Evolutionary conservation across 1,140 invertebrate genomes (phyloP).

Genomic region (Temnothorax longispinosus): DNA sequence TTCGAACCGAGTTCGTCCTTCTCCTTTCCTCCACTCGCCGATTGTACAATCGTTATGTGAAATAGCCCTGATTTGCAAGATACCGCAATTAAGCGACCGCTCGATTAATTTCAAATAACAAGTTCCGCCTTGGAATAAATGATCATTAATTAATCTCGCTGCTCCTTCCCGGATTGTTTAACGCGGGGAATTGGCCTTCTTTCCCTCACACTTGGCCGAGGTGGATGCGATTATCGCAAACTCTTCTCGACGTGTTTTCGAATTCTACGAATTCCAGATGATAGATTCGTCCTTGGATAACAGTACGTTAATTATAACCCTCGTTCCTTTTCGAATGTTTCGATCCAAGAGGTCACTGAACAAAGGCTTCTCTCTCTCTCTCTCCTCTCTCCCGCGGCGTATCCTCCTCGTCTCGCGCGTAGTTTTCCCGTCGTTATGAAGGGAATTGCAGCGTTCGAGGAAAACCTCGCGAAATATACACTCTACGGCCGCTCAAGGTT

Average conservation of each 20-base stretch:
- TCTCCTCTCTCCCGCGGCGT: background rate
- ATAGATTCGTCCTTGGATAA: background rate
- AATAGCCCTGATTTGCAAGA: slow-evolving; percentile 2
- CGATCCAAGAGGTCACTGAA: background rate
- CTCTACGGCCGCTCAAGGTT: slow-evolving; percentile 14
- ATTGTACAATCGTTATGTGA: slow-evolving; percentile 8
- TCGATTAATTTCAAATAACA: slow-evolving; percentile 8
- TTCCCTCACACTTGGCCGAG: background rate
- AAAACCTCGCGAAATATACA: background rate
- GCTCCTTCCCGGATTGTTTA: background rate
- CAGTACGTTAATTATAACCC: background rate
- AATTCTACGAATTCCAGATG: background rate
- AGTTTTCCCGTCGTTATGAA: background rate
- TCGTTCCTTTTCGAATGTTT: background rate
- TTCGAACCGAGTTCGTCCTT: slow-evolving; percentile 1
- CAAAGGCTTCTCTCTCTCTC: background rate
- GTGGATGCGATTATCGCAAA: too few species aligned
- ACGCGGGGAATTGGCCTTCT: background rate
- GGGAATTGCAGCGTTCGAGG: background rate
- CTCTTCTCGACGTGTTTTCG: background rate
- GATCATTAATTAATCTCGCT: slow-evolving; percentile 4
- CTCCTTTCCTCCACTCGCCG: background rate
- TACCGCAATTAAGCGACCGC: background rate
- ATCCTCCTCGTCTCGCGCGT: background rate
- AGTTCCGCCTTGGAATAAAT: background rate